Evolutionary conservation across 2,888 invertebrate genomes (phyloP).

Genomic region (Siphonodentalium dalli): DNA sequence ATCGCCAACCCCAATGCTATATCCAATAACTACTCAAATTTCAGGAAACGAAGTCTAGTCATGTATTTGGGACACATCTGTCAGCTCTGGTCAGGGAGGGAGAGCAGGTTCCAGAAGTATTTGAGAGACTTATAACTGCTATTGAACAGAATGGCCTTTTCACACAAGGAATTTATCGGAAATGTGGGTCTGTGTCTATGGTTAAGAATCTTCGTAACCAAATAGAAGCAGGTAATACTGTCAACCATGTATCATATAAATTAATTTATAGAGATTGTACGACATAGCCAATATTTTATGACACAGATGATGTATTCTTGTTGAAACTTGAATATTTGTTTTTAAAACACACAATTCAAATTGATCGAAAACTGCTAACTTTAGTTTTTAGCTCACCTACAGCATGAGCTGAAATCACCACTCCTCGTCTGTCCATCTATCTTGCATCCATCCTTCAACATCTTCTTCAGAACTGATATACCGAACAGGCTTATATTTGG

Average conservation of each 20-base stretch:
- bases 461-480: no score
- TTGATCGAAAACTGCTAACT: no score
- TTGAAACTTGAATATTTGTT: not conserved
- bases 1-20: not conserved
- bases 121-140: conserved; percentile 85
- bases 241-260: no score
- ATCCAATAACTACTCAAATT: not conserved
- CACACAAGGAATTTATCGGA: conserved; percentile 91
- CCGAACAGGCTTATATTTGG: no score
- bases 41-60: conserved; percentile 31
- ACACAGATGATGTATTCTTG: not conserved
- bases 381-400: no score
- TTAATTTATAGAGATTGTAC: no score
- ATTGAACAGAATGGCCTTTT: conserved; percentile 92
- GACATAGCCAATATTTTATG: no score
- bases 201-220: conserved; percentile 63
- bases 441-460: no score
- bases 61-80: conserved; percentile 83
- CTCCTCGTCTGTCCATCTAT: no score
- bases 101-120: conserved; percentile 82
- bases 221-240: conserved; percentile 63
- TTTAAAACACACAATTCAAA: no score
- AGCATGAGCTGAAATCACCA: no score
- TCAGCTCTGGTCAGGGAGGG: conserved; percentile 70
- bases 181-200: conserved; percentile 73